These are phyloP conservation scores for Drosophila pegasa DNA, from an alignment of 2,888 invertebrate genomes.

Conservation along the genomic window DNA sequence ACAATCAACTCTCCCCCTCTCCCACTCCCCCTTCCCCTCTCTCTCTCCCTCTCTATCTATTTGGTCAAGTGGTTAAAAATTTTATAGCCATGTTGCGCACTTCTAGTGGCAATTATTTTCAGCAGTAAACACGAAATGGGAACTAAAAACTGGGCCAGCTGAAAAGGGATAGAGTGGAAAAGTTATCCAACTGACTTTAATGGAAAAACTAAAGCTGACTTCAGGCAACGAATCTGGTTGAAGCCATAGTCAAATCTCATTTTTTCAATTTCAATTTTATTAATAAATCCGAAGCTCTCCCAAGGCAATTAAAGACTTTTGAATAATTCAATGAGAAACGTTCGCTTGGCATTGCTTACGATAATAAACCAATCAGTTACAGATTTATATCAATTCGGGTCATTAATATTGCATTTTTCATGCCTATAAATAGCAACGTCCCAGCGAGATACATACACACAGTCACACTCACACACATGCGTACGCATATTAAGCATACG, in stretches of 20 bases:
- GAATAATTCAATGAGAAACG: not conserved
- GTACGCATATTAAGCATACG: conserved; percentile 47
- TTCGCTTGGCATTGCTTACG: conserved; percentile 8
- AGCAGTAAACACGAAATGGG: conserved; percentile 2
- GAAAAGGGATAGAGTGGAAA: not conserved
- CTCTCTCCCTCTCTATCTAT: not conserved
- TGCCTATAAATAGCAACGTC: conserved; percentile 15
- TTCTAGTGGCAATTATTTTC: conserved; percentile 63
- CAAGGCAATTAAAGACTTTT: not conserved
- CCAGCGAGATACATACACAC: not conserved
- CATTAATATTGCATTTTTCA: conserved; percentile 24
- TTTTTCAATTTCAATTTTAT: not conserved
- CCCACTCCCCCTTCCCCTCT: not conserved
- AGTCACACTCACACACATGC: not conserved
- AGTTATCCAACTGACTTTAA: not conserved
- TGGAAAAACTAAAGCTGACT: not conserved
- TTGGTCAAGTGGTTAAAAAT: conserved; percentile 50
- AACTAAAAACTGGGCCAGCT: conserved; percentile 2
- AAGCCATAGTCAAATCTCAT: not conserved
- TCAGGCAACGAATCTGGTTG: not conserved
- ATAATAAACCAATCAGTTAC: conserved; percentile 25
- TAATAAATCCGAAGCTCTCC: not conserved
- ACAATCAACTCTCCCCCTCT: not conserved
- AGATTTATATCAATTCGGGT: conserved; percentile 18
- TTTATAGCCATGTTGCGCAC: conserved; percentile 55